Evolutionary conservation across 2,888 invertebrate genomes (phyloP).

Genomic region (Polydrusus pterygomalis): DNA sequence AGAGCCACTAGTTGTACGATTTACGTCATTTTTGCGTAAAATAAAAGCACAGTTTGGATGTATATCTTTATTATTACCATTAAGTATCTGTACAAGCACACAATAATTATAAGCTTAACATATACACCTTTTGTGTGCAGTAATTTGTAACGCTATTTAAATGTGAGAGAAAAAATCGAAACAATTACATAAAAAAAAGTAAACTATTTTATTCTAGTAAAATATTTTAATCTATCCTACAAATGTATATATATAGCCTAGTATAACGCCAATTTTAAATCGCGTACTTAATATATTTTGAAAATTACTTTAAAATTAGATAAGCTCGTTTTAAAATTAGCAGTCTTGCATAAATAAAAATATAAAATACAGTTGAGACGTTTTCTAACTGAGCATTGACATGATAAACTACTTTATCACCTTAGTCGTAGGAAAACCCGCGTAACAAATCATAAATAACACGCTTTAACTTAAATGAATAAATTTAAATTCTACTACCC

Average conservation of each 20-base stretch:
- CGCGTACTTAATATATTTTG: conserved; percentile 25
- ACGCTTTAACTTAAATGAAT: conserved; percentile 1
- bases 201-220: conserved; percentile 51
- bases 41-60: neutral
- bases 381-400: conserved; percentile 42
- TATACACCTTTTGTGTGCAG: conserved; percentile 56
- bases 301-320: conserved; percentile 48
- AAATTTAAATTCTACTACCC: conserved; percentile 7
- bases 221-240: conserved; percentile 50
- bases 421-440: conserved; percentile 25
- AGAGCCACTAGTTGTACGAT: neutral
- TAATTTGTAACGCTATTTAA: conserved; percentile 42
- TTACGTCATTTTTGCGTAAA: neutral
- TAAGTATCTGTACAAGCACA: conserved; percentile 56
- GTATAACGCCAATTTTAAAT: conserved; percentile 28
- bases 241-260: conserved; percentile 28
- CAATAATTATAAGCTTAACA: conserved; percentile 52
- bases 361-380: conserved; percentile 42
- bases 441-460: conserved; percentile 22
- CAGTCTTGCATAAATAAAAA: conserved; percentile 58
- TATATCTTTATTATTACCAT: conserved; percentile 36
- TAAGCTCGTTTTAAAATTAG: conserved; percentile 58
- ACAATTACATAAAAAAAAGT: conserved; percentile 53
- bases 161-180: conserved; percentile 51
- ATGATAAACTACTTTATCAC: conserved; percentile 25